These are phyloP conservation scores for Fregata magnificens DNA, from an alignment of 2,113 vertebrate species.

Conservation along the genomic window DNA sequence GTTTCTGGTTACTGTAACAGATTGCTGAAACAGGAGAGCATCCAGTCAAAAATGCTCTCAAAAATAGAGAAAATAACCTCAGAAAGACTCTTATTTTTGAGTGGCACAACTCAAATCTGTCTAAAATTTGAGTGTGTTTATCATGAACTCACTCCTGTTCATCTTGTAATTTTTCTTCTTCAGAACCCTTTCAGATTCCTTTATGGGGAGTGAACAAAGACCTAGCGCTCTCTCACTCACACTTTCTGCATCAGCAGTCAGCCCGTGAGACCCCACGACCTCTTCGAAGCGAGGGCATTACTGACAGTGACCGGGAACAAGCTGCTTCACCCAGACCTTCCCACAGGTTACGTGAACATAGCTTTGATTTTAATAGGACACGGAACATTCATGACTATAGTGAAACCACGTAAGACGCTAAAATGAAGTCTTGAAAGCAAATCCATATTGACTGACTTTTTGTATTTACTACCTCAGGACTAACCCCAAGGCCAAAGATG, in stretches of 20 bases:
- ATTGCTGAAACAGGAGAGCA: neutral
- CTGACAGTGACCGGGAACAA: neutral
- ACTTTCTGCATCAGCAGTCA: slow-evolving; percentile 58
- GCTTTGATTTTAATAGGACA: slow-evolving; percentile 69
- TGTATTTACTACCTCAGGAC: slow-evolving; percentile 80
- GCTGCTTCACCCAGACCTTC: neutral
- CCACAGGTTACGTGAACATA: slow-evolving; percentile 38
- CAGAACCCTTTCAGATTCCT: slow-evolving; percentile 69
- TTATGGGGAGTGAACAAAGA: slow-evolving; percentile 72
- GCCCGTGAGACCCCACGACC: slow-evolving; percentile 5
- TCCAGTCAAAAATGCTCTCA: neutral
- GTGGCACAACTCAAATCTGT: neutral
- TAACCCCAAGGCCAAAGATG: slow-evolving; percentile 68
- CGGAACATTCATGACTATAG: slow-evolving; percentile 44
- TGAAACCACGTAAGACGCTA: slow-evolving; percentile 67
- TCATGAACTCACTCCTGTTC: neutral
- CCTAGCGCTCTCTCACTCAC: neutral
- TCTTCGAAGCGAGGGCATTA: neutral
- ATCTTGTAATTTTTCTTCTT: slow-evolving; percentile 8
- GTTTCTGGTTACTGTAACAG: neutral
- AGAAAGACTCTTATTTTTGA: neutral
- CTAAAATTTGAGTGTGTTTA: neutral
- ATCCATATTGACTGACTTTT: neutral
- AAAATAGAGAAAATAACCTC: neutral
- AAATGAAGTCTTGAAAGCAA: neutral